Percentiles rank a stretch among this genome's conserved stretches.
phyloP scores from a whole-genome alignment of 1,140 invertebrate genomes.

The Aethina tumida region DNA sequence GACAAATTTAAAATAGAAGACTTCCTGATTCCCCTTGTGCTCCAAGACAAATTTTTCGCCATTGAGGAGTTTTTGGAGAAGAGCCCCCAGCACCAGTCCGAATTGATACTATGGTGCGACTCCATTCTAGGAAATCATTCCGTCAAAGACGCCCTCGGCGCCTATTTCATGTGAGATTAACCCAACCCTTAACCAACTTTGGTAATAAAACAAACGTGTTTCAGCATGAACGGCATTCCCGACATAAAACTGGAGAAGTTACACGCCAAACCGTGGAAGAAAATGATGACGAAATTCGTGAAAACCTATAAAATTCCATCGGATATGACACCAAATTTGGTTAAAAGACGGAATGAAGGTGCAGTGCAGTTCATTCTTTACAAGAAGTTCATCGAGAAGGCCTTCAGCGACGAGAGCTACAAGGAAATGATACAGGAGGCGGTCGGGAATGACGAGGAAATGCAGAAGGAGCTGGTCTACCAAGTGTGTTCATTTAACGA shows the following conservation, averaged over 20 bases:
- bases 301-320: constrained; percentile 51
- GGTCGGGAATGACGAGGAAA: constrained; percentile 40
- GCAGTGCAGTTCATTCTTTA: constrained; percentile 54
- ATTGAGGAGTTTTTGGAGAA: constrained; percentile 55
- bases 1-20: constrained; percentile 51
- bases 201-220: constrained; percentile 3
- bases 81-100: constrained; percentile 46
- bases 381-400: constrained; percentile 50
- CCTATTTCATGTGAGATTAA: constrained; percentile 19
- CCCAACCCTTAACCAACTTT: not conserved
- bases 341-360: constrained; percentile 50
- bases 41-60: constrained; percentile 60
- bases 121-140: constrained; percentile 37
- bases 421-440: constrained; percentile 58
- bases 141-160: constrained; percentile 18
- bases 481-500: constrained; percentile 42
- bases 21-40: constrained; percentile 57
- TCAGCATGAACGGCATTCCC: constrained; percentile 38
- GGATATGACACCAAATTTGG: constrained; percentile 51
- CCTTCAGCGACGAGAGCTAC: constrained; percentile 48
- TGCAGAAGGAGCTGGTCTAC: constrained; percentile 45
- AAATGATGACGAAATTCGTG: constrained; percentile 48
- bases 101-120: constrained; percentile 53
- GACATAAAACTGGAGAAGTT: constrained; percentile 48
- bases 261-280: constrained; percentile 47